Base-by-base conservation (phyloP, 1,140 invertebrate species). In the Pristionchus pacificus region DNA sequence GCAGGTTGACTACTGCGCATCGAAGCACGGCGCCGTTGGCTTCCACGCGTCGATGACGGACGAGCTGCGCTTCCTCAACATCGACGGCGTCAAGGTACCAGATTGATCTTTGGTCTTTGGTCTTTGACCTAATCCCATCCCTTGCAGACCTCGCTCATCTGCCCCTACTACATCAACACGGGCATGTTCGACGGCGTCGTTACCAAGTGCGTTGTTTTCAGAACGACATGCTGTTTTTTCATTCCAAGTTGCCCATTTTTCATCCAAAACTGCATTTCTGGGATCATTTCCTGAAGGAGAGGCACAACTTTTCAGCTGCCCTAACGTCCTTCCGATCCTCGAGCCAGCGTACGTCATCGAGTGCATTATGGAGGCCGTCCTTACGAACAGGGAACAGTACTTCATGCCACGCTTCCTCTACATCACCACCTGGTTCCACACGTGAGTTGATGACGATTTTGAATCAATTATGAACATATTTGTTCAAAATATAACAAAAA, bases 91-190 rank as follows among this genome's bases (percentile, higher is more conserved):
- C n/a, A n/a, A n/a, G n/a, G n/a, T n/a, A n/a, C n/a, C n/a, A n/a
- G n/a, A n/a, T n/a, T n/a, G n/a, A n/a, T n/a, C n/a, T n/a, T n/a
- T n/a, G n/a, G n/a, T n/a, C n/a, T n/a, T n/a, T n/a, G n/a, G n/a
- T n/a, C n/a, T n/a, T n/a, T n/a, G n/a, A n/a, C n/a, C n/a, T n/a
- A 49, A 49, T 49, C 6, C 38, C 6, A 49, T 49, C 38, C 6
- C 19, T 49, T 49, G 6, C 38, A 49, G 38, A 93, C 91, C 0
- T 94, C 93, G 2, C 89, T 91, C 30, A 89, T 96, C 71, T 95
- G 93, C 84, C 93, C 94, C 0, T 95, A 91, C 86, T 95, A 92
- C 83, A 94, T 95, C 72, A 89, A 91, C 79, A 97, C 93, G 2
- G 93, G 93, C 75, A 94, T 96, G 92, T 96, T 97, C 78, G 90